phyloP scores from a whole-genome alignment of 2,888 invertebrate genomes.

The Chalcosyrphus nemorum region DNA sequence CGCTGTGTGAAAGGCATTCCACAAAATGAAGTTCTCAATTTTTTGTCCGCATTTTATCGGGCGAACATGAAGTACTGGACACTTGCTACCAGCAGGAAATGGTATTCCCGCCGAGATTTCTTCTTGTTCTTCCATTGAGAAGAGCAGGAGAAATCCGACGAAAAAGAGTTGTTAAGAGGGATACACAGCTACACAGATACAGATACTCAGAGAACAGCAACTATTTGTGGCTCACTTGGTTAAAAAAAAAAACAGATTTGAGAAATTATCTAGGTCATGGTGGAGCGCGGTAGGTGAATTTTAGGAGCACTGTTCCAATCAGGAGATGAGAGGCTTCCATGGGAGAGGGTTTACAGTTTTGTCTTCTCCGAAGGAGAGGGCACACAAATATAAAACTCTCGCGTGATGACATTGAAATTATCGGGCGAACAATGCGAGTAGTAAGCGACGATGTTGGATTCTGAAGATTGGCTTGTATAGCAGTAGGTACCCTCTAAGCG shows the following conservation, averaged over 20 bases:
- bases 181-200: not conserved
- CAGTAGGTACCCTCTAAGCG: slow-evolving; percentile 32
- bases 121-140: not conserved
- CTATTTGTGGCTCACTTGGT: not conserved
- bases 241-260: not conserved
- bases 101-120: slow-evolving; percentile 40
- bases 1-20: slow-evolving; percentile 63
- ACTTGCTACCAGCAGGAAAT: not conserved
- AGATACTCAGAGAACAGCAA: slow-evolving; percentile 7
- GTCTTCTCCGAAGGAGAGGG: slow-evolving; percentile 50
- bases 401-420: slow-evolving; percentile 70
- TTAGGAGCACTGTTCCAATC: not conserved
- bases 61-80: slow-evolving; percentile 52
- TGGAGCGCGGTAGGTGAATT: not conserved
- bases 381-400: slow-evolving; percentile 66
- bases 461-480: not conserved
- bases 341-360: no score
- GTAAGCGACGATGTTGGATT: slow-evolving; percentile 55
- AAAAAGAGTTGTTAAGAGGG: not conserved
- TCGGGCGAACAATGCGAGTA: slow-evolving; percentile 70
- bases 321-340: slow-evolving; percentile 15
- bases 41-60: slow-evolving; percentile 71
- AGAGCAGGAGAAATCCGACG: slow-evolving; percentile 8
- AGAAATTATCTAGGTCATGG: slow-evolving; percentile 41
- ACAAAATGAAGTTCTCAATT: slow-evolving; percentile 73